Conservation (phyloP, 2,888 invertebrate genomes). For the Eucriotettix oculatus region DNA sequence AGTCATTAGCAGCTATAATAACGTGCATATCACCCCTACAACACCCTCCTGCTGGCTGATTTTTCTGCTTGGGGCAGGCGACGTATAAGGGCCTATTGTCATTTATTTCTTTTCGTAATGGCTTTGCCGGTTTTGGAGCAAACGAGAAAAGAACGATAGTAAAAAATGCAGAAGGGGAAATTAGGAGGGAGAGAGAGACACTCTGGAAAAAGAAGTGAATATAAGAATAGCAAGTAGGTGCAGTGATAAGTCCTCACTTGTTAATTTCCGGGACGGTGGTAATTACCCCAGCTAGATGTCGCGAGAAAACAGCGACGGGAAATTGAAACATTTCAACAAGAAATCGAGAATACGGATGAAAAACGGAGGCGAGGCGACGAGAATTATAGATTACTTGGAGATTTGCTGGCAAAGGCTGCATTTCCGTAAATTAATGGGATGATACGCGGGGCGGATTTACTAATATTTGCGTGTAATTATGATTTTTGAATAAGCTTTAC, state of each 20-base stretch:
- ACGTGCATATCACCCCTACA: constrained; percentile 2
- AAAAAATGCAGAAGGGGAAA: neutral
- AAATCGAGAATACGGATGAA: constrained; percentile 5
- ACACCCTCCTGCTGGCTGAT: neutral
- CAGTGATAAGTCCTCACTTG: constrained; percentile 9
- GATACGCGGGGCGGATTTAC: neutral
- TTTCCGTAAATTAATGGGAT: neutral
- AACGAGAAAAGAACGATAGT: neutral
- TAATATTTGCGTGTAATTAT: neutral
- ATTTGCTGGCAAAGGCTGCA: neutral
- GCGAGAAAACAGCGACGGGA: constrained; percentile 1
- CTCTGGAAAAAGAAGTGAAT: neutral
- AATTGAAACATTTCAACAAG: constrained; percentile 11
- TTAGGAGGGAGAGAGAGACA: neutral
- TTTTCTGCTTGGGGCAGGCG: neutral
- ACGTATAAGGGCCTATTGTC: constrained; percentile 1
- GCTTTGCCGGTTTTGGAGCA: constrained; percentile 2
- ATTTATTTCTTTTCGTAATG: constrained; percentile 8
- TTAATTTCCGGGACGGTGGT: constrained; percentile 11
- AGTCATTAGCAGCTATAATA: constrained; percentile 7
- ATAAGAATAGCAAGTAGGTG: constrained; percentile 1
- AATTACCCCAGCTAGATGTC: constrained; percentile 7
- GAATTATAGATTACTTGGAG: constrained; percentile 1
- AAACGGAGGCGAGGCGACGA: neutral
- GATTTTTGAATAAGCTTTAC: too few relatives aligned